Conservation (phyloP, 2,888 invertebrate species). For the Rhagonycha lutea region DNA sequence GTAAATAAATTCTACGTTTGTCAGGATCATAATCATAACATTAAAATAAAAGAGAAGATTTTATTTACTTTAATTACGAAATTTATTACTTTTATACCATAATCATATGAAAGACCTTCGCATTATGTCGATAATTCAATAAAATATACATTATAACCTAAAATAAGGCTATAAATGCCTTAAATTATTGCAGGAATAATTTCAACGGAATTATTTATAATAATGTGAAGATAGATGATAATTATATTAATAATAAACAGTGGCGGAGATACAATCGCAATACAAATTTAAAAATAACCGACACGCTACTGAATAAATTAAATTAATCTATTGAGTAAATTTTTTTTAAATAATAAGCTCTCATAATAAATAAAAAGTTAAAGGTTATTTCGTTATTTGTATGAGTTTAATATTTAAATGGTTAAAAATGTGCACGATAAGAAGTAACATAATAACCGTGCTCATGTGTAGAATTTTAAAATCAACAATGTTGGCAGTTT, state of each 20-base stretch:
- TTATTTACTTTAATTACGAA: too few relatives aligned
- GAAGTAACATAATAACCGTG: background rate
- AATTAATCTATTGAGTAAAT: background rate
- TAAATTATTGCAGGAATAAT: background rate
- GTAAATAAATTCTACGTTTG: background rate
- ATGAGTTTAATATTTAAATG: background rate
- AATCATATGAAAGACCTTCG: background rate
- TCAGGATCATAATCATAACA: background rate
- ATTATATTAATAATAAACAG: background rate
- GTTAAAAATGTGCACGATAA: background rate
- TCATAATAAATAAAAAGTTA: background rate
- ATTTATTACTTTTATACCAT: background rate
- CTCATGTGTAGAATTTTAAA: conserved; percentile 3
- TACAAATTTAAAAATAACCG: background rate
- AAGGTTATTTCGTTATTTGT: background rate
- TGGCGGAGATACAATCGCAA: background rate
- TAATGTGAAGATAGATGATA: background rate
- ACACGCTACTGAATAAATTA: conserved; percentile 2
- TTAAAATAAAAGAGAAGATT: too few relatives aligned
- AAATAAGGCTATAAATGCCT: background rate
- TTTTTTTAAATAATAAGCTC: background rate
- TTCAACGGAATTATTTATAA: background rate
- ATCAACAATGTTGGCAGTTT: background rate
- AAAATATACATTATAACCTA: background rate
- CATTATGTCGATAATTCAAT: background rate